Conservation (phyloP, 2,113 vertebrate genomes). For the Bos javanicus region DNA sequence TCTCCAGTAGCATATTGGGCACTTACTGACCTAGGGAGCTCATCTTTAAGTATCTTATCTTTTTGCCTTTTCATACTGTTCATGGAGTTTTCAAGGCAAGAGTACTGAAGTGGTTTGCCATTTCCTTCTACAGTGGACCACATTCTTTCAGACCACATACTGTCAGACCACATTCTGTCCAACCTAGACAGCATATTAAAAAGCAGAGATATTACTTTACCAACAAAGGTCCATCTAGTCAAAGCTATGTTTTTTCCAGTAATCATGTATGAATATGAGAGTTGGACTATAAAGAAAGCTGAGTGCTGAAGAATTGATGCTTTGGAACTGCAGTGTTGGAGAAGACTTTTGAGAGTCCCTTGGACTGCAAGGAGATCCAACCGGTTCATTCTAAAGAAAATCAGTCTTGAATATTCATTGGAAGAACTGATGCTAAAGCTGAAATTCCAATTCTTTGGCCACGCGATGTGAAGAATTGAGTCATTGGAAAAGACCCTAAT, state of each 20-base stretch:
- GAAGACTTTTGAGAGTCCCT: not conserved
- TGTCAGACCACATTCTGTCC: not conserved
- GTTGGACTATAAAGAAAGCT: not conserved
- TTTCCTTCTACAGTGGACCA: not conserved
- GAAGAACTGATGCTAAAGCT: not conserved
- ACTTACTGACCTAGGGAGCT: not conserved
- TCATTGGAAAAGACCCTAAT: not conserved
- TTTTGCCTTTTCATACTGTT: not conserved
- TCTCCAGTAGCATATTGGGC: not conserved
- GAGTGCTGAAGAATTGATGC: not conserved
- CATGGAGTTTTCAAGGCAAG: not conserved
- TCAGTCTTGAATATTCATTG: not conserved
- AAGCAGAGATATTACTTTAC: not conserved
- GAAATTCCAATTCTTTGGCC: not conserved
- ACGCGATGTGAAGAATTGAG: fast-evolving
- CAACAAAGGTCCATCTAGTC: not conserved
- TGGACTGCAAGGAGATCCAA: not conserved
- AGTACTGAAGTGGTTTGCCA: not conserved
- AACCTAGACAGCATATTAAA: not conserved
- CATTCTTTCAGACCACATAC: not conserved
- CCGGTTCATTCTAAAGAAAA: not conserved
- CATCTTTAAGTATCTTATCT: not conserved
- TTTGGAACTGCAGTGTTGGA: not conserved
- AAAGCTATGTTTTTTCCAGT: not conserved
- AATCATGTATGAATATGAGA: not conserved